These are phyloP conservation scores for Ateles fusciceps DNA, from an alignment of 2,797 vertebrate species.

Conservation along the genomic window DNA sequence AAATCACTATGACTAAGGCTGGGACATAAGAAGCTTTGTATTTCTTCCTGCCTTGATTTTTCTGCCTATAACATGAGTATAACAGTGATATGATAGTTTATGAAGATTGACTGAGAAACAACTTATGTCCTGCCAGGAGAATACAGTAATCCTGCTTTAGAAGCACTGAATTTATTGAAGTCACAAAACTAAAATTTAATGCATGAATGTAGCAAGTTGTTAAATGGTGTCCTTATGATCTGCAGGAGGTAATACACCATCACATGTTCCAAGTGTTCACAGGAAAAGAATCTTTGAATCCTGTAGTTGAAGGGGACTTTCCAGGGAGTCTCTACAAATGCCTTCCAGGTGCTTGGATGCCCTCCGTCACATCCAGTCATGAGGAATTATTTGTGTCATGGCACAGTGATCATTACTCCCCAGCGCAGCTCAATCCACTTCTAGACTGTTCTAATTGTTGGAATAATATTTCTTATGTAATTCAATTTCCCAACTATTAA, in stretches of 20 bases:
- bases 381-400: background rate
- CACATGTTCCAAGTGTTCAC: background rate
- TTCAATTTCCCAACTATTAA: background rate
- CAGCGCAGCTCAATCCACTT: background rate
- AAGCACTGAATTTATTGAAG: background rate
- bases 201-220: background rate
- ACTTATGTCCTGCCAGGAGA: background rate
- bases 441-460: background rate
- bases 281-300: background rate
- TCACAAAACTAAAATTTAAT: background rate
- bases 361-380: background rate
- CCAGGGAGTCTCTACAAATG: too few species aligned
- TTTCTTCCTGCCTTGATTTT: background rate
- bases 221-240: background rate
- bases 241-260: background rate
- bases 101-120: background rate
- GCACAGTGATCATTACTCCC: background rate
- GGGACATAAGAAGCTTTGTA: background rate
- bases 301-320: background rate
- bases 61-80: background rate
- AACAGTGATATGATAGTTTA: background rate
- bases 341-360: background rate
- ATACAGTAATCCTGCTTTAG: background rate
- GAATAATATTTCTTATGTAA: background rate
- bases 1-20: background rate